Percentiles rank a stretch among this genome's conserved stretches.
phyloP scores from a whole-genome alignment of 53 echinoderm and acorn worm genomes.

The Temnopleurus reevesii region DNA sequence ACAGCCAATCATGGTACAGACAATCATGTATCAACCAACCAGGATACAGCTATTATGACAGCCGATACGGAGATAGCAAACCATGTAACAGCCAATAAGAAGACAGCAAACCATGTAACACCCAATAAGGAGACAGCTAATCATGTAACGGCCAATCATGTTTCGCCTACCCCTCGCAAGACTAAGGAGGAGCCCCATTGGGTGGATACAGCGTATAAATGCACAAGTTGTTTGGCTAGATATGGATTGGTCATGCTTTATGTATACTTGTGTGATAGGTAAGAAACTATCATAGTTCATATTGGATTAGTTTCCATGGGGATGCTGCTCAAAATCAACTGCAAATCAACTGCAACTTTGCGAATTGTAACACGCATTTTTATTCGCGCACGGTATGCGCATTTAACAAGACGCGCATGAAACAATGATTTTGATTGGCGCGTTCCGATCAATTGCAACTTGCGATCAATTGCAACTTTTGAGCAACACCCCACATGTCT shows the following conservation, averaged over 20 bases:
- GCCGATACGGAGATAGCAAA: slow-evolving; percentile 48
- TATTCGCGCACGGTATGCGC: no score
- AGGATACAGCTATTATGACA: no score
- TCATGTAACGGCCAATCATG: background rate
- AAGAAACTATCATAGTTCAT: background rate
- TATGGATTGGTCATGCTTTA: slow-evolving; percentile 89
- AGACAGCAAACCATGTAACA: background rate
- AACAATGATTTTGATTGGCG: no score
- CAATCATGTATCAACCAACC: background rate
- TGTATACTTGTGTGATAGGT: slow-evolving; percentile 92
- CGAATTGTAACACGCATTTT: no score
- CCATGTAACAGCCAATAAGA: background rate
- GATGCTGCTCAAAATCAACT: no score
- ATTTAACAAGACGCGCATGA: no score
- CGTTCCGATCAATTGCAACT: no score
- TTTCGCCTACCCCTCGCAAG: background rate
- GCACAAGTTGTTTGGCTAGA: slow-evolving; percentile 73
- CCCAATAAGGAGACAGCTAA: background rate
- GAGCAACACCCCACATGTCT: no score
- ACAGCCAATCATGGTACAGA: background rate
- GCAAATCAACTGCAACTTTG: no score
- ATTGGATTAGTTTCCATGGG: no score
- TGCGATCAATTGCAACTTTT: no score
- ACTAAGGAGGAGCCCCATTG: slow-evolving; percentile 26
- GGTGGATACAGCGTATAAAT: slow-evolving; percentile 59